Conservation (phyloP, 2,797 vertebrate species). For the Xenentodon cancila region DNA sequence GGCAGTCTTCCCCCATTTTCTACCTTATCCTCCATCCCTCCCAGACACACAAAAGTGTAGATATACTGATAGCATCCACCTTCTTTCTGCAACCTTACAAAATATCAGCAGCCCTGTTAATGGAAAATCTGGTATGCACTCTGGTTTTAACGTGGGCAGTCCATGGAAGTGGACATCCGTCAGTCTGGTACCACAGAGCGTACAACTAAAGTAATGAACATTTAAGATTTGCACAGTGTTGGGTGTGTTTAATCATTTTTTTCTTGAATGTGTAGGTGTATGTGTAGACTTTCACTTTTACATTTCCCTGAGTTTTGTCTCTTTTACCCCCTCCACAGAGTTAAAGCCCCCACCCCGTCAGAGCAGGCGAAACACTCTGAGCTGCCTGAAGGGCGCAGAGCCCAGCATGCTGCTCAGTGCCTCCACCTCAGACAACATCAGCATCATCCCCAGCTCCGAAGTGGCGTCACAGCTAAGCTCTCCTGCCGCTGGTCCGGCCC, state of each 20-base stretch:
- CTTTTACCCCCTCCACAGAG: constrained; percentile 36
- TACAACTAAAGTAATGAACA: too few relatives aligned
- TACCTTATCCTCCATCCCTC: constrained; percentile 5
- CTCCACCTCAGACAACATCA: constrained; percentile 81
- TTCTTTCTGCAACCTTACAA: constrained; percentile 9
- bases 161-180: too few relatives aligned
- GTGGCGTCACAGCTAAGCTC: constrained; percentile 88
- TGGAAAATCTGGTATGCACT: background rate
- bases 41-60: constrained; percentile 8
- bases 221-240: background rate
- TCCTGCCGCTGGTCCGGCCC: constrained; percentile 70
- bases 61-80: constrained; percentile 8
- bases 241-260: background rate
- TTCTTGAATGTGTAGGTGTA: background rate
- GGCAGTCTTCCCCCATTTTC: constrained; percentile 1
- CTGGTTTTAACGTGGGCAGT: background rate
- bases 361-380: constrained; percentile 86
- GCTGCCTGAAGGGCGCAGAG: constrained; percentile 82
- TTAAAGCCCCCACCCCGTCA: constrained; percentile 60
- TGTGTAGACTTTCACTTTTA: background rate
- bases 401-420: constrained; percentile 56
- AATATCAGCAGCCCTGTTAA: constrained; percentile 27
- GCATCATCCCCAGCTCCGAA: constrained; percentile 87
- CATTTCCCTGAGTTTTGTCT: background rate
- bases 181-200: background rate